Evolutionary conservation across 2,888 invertebrate species (phyloP).

Genomic region (Ophonus ardosiacus): DNA sequence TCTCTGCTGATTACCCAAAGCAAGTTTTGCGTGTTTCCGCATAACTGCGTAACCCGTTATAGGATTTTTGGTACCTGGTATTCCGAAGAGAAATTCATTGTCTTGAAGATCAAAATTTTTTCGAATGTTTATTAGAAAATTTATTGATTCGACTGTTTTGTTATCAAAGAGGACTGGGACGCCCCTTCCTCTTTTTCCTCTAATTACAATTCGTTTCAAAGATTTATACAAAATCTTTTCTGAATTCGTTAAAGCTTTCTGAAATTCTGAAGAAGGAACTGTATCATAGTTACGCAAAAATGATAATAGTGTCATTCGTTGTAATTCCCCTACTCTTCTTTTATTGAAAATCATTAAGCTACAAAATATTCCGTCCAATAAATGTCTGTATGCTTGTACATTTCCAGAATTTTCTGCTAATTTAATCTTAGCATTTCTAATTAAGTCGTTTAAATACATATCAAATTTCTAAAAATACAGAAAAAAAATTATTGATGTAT

Average conservation of each 20-base stretch:
- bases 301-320: not conserved
- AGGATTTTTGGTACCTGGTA: constrained; percentile 2
- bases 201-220: not conserved
- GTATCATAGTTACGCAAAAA: not conserved
- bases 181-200: not conserved
- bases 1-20: not conserved
- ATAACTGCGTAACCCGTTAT: not conserved
- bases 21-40: not conserved
- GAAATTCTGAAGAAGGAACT: no score
- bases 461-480: not conserved
- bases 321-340: not conserved
- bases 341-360: not conserved
- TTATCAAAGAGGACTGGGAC: not conserved
- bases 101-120: not conserved
- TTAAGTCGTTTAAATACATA: not conserved
- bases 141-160: not conserved
- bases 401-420: constrained; percentile 47
- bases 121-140: not conserved
- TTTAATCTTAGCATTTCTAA: not conserved
- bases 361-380: constrained; percentile 47
- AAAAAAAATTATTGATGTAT: constrained; percentile 12
- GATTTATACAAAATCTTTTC: not conserved
- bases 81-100: not conserved
- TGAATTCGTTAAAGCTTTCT: not conserved
- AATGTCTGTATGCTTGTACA: constrained; percentile 57